Base-by-base conservation (phyloP, 2,888 invertebrate species). In the Catocala nupta region DNA sequence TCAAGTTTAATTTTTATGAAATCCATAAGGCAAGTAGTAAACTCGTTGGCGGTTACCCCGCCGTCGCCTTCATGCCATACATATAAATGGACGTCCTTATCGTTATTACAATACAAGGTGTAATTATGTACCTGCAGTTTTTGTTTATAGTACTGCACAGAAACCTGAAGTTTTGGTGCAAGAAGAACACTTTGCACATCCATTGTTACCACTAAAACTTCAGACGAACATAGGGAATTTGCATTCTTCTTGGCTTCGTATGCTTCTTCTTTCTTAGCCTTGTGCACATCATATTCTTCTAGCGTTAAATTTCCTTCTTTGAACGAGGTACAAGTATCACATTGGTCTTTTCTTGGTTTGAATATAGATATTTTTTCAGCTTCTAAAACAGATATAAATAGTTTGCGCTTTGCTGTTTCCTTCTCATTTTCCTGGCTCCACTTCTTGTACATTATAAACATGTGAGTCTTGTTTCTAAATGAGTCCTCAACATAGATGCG, bases 61-160 rank as follows among this genome's bases (percentile, higher is more conserved):
- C 47, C 61, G 34, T 61, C 61, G 7, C 61, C 55, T 44, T 60
- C 55, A 47, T 61, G 60, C 55, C 60, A 55, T 6, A 60, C 52
- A 47, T 61, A 61, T 11, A 61, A 42, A 45, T 53, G 34, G 1
- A 61, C 55, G 8, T 61, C 43, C 6, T 51, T 55, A 47, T 61
- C 43, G 10, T 61, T 61, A 12, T 61, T 61, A n/a, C 13, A 6
- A 39, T 61, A 49, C n/a, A 44, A n/a, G 44, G 67, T 54, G 16
- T 51, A 55, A 61, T 66, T 66, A 53, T 70, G 70, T 45, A 63
- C 13, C 39, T 63, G 63, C 4, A 70, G 56, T 63, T 70, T 70
- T 56, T 61, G 58, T 45, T 66, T 70, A 49, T 70, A 70, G 43
- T 66, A 70, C 48, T 61, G 61, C 9, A 39, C 61, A 43, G 55